A percentile compares a stretch with the other conserved stretches of the same genome.
Evolutionary conservation across 2,113 vertebrate genomes (phyloP).

Genomic region (Haemorhous mexicanus): DNA sequence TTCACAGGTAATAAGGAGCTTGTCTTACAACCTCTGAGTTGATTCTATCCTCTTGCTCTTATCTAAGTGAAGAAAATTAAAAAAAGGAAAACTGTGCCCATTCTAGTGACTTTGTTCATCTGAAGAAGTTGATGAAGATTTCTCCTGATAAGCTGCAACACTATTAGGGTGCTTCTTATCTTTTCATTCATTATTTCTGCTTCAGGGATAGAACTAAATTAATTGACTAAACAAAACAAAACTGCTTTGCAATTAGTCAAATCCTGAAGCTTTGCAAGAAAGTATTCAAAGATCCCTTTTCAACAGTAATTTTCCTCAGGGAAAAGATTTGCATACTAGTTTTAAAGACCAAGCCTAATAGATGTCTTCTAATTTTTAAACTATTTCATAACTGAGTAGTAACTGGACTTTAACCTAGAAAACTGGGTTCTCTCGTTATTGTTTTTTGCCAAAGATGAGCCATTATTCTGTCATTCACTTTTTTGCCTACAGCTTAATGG

Average conservation of each 20-base stretch:
- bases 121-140: neutral
- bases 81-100: neutral
- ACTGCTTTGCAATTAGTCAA: neutral
- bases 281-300: neutral
- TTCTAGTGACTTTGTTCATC: neutral
- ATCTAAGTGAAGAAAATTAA: neutral
- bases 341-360: neutral
- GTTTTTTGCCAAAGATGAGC: neutral
- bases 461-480: neutral
- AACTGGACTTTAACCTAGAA: constrained; percentile 5
- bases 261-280: neutral
- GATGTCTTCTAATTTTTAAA: neutral
- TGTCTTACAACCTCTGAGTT: neutral
- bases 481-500: constrained; percentile 1
- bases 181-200: neutral
- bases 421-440: neutral
- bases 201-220: neutral
- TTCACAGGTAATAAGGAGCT: neutral
- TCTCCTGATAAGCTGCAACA: neutral
- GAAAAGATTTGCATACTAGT: neutral
- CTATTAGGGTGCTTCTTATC: neutral
- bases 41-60: neutral
- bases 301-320: neutral
- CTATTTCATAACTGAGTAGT: neutral
- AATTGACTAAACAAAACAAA: neutral